Evolutionary conservation across 2,113 vertebrate genomes (phyloP), one percentile per base, ranked within the genome.

Genomic region (Hiodon tergisus): DNA sequence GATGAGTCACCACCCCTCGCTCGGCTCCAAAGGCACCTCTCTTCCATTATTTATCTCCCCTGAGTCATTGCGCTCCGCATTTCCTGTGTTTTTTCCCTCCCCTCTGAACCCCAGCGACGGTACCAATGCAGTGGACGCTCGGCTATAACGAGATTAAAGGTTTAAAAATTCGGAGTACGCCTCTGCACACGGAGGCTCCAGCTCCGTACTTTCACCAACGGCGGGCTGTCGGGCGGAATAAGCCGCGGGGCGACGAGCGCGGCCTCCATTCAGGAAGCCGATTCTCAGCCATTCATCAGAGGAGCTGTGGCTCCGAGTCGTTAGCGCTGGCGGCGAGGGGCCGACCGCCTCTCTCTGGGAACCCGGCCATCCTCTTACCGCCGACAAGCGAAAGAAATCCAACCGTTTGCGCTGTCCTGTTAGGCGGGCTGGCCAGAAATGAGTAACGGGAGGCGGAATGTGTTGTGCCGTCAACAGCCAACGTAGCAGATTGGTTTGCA

Each of bases 401-500:
- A 31, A 31, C 31, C 31, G 31, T 31, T 31, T 31, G 31, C 2
- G 31, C 31, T 31, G 31, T 31, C 31, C 31, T 31, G 31, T 31
- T 31, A 31, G 31, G 63, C 63, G 11, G 31, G 61, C 51, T 11
- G 55, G 54, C 65, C 9, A 54, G 61, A 3, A 50, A 73, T 55
- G 61, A 10, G 11, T 54, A 54, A 65, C 16, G 31, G 16, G 50
- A 16, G 14, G 5, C 52, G 52, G 51, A 47, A 47, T n/a, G 63
- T 46, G 5, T 59, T 47, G 6, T 31, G 46, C 17, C 58, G 57
- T 54, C 67, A 74, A 48, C 13, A 70, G 77, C 66, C 63, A 69
- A 66, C 76, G 78, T 74, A 77, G 73, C 83, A 81, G 81, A 85
- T 74, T 81, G 80, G 17, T 57, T 76, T 78, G 77, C 68, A 13